phyloP scores from a whole-genome alignment of 2,113 vertebrate genomes.

The Paedocypris sp. region DNA sequence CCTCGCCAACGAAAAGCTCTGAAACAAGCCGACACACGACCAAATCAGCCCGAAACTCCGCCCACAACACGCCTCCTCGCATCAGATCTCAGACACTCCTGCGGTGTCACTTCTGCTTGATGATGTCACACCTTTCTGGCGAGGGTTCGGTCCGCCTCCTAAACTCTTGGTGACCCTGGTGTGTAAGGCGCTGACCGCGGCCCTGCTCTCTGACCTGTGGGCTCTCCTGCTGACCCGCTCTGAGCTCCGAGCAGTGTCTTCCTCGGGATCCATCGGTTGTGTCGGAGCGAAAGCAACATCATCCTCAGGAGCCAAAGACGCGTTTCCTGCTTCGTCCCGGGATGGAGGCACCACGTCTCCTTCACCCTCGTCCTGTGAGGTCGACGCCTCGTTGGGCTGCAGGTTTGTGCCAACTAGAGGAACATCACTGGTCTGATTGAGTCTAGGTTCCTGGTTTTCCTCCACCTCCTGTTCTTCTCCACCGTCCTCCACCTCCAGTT shows the following conservation, averaged over 20 bases:
- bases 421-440: neutral
- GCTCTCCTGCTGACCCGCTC: conserved; percentile 37
- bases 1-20: too few relatives aligned
- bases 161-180: conserved; percentile 30
- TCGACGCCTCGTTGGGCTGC: neutral
- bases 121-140: neutral
- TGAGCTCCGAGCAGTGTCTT: neutral
- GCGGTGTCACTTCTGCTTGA: neutral
- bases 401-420: too few relatives aligned
- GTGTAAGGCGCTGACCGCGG: neutral
- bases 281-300: conserved; percentile 2
- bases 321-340: neutral
- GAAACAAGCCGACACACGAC: too few relatives aligned
- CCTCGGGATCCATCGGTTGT: neutral
- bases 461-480: neutral
- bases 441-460: neutral
- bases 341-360: conserved; percentile 4
- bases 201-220: conserved; percentile 31
- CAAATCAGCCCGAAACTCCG: too few relatives aligned
- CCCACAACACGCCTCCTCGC: too few relatives aligned
- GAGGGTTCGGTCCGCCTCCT: neutral
- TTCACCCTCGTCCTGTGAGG: neutral
- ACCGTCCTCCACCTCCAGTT: neutral
- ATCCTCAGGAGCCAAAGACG: neutral
- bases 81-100: too few relatives aligned